A percentile compares a stretch with the other conserved stretches of the same genome.
These are phyloP conservation scores for Bujurquina vittata DNA, from an alignment of 2,113 vertebrate species.

Conservation along the genomic window DNA sequence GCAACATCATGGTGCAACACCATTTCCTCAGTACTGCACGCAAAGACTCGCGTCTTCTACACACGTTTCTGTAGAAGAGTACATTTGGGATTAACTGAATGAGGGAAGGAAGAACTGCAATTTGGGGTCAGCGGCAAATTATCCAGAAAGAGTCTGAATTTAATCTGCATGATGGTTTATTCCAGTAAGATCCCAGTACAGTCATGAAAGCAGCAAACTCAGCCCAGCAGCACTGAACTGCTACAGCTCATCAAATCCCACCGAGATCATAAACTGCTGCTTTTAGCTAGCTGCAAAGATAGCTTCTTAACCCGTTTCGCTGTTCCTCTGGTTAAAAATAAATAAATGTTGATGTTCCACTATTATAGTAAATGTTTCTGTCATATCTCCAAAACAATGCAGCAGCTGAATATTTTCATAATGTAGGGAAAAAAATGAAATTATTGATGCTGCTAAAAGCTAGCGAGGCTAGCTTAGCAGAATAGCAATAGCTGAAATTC, in stretches of 20 bases:
- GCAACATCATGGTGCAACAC: constrained; percentile 15
- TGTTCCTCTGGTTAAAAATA: too few species aligned
- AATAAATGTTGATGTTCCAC: not conserved
- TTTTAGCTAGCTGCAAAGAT: too few species aligned
- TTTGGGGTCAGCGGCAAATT: not conserved
- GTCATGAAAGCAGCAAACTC: not conserved
- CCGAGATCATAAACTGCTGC: too few species aligned
- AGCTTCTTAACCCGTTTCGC: too few species aligned
- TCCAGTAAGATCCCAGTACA: not conserved
- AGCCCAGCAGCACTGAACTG: too few species aligned
- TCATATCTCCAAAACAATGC: not conserved
- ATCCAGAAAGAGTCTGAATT: not conserved
- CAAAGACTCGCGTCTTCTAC: not conserved
- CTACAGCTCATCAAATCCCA: too few species aligned
- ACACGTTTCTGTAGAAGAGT: not conserved
- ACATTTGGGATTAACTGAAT: not conserved
- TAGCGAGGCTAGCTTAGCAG: not conserved
- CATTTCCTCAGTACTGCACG: not conserved
- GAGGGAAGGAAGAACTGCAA: not conserved
- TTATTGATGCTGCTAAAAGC: not conserved
- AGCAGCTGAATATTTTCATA: not conserved
- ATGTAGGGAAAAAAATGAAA: not conserved
- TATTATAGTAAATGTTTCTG: not conserved
- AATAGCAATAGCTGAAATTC: too few species aligned
- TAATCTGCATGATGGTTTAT: not conserved